Conservation (phyloP, 2,797 vertebrate species). For the Bovichtus variegatus region DNA sequence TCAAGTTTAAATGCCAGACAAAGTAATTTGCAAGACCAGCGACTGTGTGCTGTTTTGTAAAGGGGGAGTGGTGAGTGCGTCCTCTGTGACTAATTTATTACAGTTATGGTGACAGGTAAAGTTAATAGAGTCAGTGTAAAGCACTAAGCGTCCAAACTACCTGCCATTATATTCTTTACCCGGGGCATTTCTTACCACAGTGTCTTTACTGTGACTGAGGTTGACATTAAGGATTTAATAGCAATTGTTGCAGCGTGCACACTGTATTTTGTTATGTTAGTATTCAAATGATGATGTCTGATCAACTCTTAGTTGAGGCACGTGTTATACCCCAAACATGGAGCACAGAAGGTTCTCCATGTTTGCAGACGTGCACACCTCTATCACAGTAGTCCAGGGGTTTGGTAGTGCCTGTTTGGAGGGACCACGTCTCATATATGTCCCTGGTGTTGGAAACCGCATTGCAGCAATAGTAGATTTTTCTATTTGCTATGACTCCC, state of each 20-base stretch:
- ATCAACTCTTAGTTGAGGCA: not conserved
- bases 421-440: too few species aligned
- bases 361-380: not conserved
- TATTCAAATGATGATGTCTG: not conserved
- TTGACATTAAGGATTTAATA: not conserved
- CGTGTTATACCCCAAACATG: not conserved
- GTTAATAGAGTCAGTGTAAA: constrained; percentile 23
- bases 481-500: too few species aligned
- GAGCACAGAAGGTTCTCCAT: not conserved
- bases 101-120: constrained; percentile 32
- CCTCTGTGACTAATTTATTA: constrained; percentile 44
- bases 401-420: too few species aligned
- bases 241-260: not conserved
- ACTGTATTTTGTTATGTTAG: too few species aligned
- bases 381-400: not conserved
- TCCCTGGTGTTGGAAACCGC: too few species aligned
- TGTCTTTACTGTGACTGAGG: not conserved
- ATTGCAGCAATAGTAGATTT: too few species aligned
- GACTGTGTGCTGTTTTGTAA: constrained; percentile 9
- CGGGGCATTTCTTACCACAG: not conserved
- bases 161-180: not conserved
- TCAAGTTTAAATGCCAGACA: constrained; percentile 52
- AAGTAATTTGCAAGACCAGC: constrained; percentile 44
- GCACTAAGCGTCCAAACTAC: not conserved
- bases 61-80: constrained; percentile 3